These are phyloP conservation scores for Apeira syringaria DNA, from an alignment of 2,888 invertebrate species.

Conservation along the genomic window DNA sequence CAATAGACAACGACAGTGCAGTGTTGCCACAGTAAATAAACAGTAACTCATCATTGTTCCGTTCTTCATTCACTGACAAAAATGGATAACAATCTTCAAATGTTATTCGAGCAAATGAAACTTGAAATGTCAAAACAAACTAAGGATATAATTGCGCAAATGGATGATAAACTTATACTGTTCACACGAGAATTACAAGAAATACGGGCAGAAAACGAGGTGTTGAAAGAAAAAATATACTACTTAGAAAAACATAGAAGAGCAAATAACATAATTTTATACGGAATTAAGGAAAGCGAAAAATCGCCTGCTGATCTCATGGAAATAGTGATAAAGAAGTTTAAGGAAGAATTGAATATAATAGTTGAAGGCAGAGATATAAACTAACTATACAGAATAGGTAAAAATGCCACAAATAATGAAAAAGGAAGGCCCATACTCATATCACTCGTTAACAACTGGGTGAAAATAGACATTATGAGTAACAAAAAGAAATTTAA, in stretches of 20 bases:
- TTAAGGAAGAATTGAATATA: too few species aligned
- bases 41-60: too few species aligned
- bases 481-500: too few species aligned
- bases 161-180: not conserved
- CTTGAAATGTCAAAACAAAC: not conserved
- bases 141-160: not conserved
- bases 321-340: too few species aligned
- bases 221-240: not conserved
- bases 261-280: not conserved
- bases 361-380: too few species aligned
- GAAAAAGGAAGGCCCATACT: too few species aligned
- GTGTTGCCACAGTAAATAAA: not conserved
- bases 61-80: too few species aligned
- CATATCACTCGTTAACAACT: too few species aligned
- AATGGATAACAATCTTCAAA: not conserved
- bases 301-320: not conserved
- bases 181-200: not conserved
- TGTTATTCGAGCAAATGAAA: not conserved
- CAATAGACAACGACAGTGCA: not conserved
- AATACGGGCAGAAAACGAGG: not conserved
- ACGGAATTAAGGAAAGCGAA: not conserved
- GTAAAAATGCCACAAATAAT: too few species aligned
- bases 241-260: not conserved
- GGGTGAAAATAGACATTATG: too few species aligned
- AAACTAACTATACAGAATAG: too few species aligned